These are phyloP conservation scores for Pandemis heparana DNA, from an alignment of 2,888 invertebrate species.

Conservation along the genomic window DNA sequence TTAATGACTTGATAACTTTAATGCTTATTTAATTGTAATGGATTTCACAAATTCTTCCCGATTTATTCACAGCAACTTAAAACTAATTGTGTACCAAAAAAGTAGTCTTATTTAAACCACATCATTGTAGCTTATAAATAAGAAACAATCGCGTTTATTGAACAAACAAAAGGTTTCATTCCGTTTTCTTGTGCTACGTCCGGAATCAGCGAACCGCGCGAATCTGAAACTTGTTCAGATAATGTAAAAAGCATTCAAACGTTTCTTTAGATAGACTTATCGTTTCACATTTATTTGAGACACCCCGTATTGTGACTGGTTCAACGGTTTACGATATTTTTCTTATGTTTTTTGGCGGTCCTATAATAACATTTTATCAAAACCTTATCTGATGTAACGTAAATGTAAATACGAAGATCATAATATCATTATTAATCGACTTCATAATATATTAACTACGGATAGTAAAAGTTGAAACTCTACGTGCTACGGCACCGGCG, in stretches of 20 bases:
- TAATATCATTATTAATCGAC: conserved; percentile 17
- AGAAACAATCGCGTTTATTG: conserved; percentile 4
- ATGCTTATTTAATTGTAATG: too few relatives aligned
- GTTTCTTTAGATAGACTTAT: not conserved
- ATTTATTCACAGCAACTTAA: too few relatives aligned
- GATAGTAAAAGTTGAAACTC: conserved; percentile 12
- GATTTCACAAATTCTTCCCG: too few relatives aligned
- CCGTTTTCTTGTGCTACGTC: conserved; percentile 5
- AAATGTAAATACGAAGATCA: conserved; percentile 17
- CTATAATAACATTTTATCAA: conserved; percentile 20
- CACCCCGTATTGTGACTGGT: conserved; percentile 11
- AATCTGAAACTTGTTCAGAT: conserved; percentile 10
- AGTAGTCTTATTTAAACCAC: not conserved
- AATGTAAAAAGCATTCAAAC: conserved; percentile 23
- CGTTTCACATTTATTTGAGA: not conserved
- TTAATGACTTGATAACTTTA: too few relatives aligned
- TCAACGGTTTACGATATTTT: conserved; percentile 8
- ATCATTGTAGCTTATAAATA: not conserved
- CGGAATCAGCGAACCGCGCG: conserved; percentile 10
- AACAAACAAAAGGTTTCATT: conserved; percentile 12
- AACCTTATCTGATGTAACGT: not conserved
- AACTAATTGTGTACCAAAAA: not conserved
- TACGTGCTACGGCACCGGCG: conserved; percentile 4
- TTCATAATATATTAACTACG: conserved; percentile 14
- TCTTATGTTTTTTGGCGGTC: conserved; percentile 15